Conservation (phyloP, 2,888 invertebrate species). For the Rhamnusium bicolor region DNA sequence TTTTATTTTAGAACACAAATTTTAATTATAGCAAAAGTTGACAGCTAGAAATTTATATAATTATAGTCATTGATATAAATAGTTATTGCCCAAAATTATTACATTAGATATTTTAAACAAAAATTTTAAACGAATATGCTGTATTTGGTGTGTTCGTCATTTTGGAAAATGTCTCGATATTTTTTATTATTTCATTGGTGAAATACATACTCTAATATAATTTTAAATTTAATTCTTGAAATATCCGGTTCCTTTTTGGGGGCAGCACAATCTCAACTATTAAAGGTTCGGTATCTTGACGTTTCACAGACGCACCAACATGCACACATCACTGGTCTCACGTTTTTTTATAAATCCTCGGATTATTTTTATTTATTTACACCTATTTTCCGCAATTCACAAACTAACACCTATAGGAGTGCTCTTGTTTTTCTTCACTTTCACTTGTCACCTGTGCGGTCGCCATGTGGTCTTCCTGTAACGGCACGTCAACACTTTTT, state of each 20-base stretch:
- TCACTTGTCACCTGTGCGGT: slow-evolving; percentile 72
- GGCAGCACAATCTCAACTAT: neutral
- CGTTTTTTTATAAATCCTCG: neutral
- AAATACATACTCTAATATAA: neutral
- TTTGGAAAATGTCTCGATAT: neutral
- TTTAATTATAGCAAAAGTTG: too few relatives aligned
- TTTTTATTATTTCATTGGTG: neutral
- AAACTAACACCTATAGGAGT: slow-evolving; percentile 40
- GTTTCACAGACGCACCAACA: neutral
- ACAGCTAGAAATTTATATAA: too few relatives aligned
- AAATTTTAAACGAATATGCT: too few relatives aligned
- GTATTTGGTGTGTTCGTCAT: neutral
- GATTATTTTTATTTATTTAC: neutral
- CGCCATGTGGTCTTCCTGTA: slow-evolving; percentile 74
- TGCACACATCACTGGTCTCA: neutral
- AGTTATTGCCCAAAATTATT: too few relatives aligned
- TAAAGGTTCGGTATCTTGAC: neutral
- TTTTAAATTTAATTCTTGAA: neutral
- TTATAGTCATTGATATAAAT: too few relatives aligned
- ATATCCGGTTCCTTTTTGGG: neutral
- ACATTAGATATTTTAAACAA: too few relatives aligned
- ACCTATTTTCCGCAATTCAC: slow-evolving; percentile 22
- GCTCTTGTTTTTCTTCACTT: slow-evolving; percentile 47
- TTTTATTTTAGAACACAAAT: too few relatives aligned
- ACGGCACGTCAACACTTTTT: slow-evolving; percentile 86